These are phyloP conservation scores for Ephydatia muelleri DNA, from an alignment of 37 sponge, comb jelly and placozoan genomes.

Conservation along the genomic window DNA sequence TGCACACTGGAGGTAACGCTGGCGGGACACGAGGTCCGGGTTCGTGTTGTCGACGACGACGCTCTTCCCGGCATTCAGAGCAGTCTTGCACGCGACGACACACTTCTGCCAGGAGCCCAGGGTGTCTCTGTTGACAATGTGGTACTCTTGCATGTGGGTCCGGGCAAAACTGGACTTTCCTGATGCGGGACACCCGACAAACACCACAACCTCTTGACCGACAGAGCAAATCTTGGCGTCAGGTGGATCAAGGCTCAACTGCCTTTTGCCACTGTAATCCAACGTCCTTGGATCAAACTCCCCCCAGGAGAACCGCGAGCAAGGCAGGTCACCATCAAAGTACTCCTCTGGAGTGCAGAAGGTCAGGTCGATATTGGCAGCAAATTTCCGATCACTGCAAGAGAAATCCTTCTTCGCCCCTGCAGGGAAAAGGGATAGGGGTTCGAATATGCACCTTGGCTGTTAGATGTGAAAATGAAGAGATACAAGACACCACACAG, in stretches of 20 bases:
- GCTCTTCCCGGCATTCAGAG: constrained; percentile 53
- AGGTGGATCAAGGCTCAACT: constrained; percentile 13
- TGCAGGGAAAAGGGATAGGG: too few relatives aligned
- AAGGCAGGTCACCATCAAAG: constrained; percentile 60
- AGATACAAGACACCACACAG: too few relatives aligned
- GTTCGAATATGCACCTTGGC: too few relatives aligned
- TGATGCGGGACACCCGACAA: constrained; percentile 86
- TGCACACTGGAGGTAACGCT: constrained; percentile 68
- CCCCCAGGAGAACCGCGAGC: constrained; percentile 50
- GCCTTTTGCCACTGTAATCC: neutral
- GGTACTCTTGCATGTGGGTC: constrained; percentile 51
- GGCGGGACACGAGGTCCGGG: constrained; percentile 79
- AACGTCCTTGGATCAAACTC: constrained; percentile 62
- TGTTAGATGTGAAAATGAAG: constrained; percentile 15
- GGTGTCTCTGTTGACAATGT: constrained; percentile 70
- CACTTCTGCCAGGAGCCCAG: constrained; percentile 85
- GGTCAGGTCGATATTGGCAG: constrained; percentile 67
- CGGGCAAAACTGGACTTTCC: constrained; percentile 83
- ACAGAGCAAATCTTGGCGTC: neutral
- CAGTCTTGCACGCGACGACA: constrained; percentile 48
- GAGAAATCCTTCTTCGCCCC: constrained; percentile 90
- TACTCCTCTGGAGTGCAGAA: constrained; percentile 90
- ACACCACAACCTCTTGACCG: constrained; percentile 67
- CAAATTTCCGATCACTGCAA: constrained; percentile 89
- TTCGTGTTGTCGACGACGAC: constrained; percentile 93